Conservation (phyloP, 2,797 vertebrate species). For the Bucorvus abyssinicus region DNA sequence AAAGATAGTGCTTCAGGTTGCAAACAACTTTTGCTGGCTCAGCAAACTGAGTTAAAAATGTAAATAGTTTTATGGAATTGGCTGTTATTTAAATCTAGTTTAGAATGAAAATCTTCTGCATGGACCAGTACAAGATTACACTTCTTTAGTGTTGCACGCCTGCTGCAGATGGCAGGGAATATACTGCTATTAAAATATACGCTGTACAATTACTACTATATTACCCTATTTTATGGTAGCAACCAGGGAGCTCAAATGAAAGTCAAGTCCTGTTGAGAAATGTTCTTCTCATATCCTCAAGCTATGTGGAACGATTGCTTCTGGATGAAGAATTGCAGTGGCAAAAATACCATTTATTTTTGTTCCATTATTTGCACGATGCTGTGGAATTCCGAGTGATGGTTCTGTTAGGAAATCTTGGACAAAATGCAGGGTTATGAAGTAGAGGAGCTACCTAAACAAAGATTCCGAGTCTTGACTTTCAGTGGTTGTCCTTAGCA, state of each 20-base stretch:
- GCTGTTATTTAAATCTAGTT: conserved; percentile 48
- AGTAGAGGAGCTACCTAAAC: not conserved
- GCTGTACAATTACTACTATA: not conserved
- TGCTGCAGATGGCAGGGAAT: not conserved
- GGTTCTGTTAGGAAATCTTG: not conserved
- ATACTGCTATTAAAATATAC: not conserved
- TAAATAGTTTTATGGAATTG: not conserved
- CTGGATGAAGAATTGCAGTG: not conserved
- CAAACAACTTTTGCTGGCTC: conserved; percentile 32
- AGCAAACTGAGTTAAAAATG: not conserved
- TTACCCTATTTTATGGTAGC: not conserved
- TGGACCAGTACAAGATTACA: conserved; percentile 26
- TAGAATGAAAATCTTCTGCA: conserved; percentile 22
- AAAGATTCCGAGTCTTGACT: not conserved
- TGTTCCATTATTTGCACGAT: not conserved
- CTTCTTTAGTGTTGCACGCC: not conserved
- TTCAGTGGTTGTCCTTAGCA: not conserved
- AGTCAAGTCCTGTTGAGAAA: not conserved
- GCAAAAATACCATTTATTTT: not conserved
- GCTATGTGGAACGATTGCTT: not conserved
- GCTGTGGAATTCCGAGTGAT: not conserved
- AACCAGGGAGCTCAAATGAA: not conserved
- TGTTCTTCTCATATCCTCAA: not conserved
- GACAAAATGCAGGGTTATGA: not conserved
- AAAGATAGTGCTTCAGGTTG: conserved; percentile 15